These are phyloP conservation scores for Anarrhichthys ocellatus DNA, from an alignment of 2,113 vertebrate species.

Conservation along the genomic window DNA sequence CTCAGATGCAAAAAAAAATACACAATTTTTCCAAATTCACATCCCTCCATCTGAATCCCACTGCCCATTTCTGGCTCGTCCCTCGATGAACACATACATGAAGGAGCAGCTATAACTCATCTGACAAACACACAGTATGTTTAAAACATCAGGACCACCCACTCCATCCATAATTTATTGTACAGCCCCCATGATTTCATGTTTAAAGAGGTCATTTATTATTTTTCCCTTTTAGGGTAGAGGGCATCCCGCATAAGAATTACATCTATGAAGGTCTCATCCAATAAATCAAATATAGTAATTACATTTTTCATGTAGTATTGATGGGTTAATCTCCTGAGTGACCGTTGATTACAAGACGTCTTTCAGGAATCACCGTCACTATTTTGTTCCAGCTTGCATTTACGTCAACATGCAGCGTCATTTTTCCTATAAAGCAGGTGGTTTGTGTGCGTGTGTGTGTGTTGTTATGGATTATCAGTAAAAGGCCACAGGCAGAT, in stretches of 20 bases:
- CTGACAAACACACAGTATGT: constrained; percentile 39
- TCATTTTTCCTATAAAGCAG: constrained; percentile 47
- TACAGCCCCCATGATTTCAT: not conserved
- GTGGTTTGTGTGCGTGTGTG: constrained; percentile 25
- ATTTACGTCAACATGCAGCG: not conserved
- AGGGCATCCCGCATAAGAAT: not conserved
- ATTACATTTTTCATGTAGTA: constrained; percentile 26
- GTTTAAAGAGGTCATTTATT: constrained; percentile 24
- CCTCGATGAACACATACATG: constrained; percentile 1
- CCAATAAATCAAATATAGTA: constrained; percentile 24
- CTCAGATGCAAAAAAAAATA: constrained; percentile 77
- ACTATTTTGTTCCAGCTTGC: not conserved
- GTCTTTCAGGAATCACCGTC: constrained; percentile 14
- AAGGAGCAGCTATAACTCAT: constrained; percentile 42
- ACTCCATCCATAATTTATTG: constrained; percentile 16
- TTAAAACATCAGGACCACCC: constrained; percentile 46
- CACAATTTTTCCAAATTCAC: constrained; percentile 23
- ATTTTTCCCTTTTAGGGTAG: constrained; percentile 19
- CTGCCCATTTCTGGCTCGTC: constrained; percentile 24
- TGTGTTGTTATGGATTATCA: constrained; percentile 45
- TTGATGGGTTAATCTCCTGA: constrained; percentile 24
- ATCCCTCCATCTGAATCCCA: constrained; percentile 21
- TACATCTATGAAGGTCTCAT: not conserved
- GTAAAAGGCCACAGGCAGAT: constrained; percentile 44
- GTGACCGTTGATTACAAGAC: not conserved